These are phyloP conservation scores for Felis chaus DNA, from an alignment of 2,113 vertebrate genomes.

Conservation along the genomic window DNA sequence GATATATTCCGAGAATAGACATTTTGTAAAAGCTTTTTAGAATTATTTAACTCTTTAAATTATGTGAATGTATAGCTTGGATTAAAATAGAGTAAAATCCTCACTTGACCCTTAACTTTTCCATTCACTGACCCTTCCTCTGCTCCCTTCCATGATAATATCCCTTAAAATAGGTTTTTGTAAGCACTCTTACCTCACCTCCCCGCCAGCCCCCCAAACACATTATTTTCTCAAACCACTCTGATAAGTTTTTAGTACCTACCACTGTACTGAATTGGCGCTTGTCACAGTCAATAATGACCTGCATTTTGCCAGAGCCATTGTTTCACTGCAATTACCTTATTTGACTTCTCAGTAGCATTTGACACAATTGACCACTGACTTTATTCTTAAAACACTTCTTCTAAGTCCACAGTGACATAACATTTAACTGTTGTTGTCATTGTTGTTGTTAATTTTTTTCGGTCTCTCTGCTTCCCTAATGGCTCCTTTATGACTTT, in stretches of 20 bases:
- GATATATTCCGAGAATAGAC: no score
- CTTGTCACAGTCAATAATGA: neutral
- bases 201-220: no score
- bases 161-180: neutral
- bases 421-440: neutral
- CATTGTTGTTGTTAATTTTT: neutral
- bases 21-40: neutral
- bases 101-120: neutral
- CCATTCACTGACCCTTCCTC: neutral
- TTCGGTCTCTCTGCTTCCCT: neutral
- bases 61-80: neutral
- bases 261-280: neutral
- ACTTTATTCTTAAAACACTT: neutral
- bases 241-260: neutral
- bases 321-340: neutral
- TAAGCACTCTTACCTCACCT: neutral
- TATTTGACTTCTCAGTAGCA: neutral
- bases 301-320: neutral
- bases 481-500: neutral
- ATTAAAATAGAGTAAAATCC: neutral
- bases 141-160: neutral
- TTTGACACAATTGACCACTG: neutral
- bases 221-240: neutral
- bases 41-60: neutral
- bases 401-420: neutral